phyloP scores from a whole-genome alignment of 2,797 vertebrate species.

The Gila robusta region DNA sequence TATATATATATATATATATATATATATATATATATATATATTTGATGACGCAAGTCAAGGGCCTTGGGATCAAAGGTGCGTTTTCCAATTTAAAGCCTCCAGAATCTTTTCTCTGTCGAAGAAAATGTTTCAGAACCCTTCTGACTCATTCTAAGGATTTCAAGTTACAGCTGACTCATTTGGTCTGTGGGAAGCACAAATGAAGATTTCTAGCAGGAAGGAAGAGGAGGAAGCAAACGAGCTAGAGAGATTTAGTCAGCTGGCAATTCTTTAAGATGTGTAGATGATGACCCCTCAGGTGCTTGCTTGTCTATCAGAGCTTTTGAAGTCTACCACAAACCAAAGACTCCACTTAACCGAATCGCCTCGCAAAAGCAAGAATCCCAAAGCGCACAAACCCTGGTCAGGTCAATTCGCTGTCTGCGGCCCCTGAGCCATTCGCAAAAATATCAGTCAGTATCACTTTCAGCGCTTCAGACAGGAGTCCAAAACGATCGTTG shows the following conservation, averaged over 20 bases:
- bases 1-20: not conserved
- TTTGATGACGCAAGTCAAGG: not conserved
- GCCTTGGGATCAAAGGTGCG: conserved; percentile 11
- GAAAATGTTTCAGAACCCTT: conserved; percentile 33
- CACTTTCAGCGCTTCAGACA: conserved; percentile 6
- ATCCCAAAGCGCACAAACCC: not conserved
- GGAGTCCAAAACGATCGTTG: not conserved
- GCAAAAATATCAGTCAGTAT: conserved; percentile 10
- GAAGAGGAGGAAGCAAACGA: not conserved
- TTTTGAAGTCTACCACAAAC: conserved; percentile 48
- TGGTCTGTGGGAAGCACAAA: conserved; percentile 31
- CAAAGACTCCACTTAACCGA: conserved; percentile 24
- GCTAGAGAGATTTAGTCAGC: conserved; percentile 17
- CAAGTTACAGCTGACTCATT: conserved; percentile 48
- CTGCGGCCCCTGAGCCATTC: conserved; percentile 4
- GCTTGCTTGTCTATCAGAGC: conserved; percentile 33
- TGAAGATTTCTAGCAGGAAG: conserved; percentile 25
- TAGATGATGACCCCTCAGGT: conserved; percentile 46
- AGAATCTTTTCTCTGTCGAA: conserved; percentile 6
- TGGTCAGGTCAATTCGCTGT: conserved; percentile 19
- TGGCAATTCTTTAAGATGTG: conserved; percentile 50
- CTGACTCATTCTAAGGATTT: conserved; percentile 34
- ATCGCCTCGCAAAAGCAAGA: conserved; percentile 11
- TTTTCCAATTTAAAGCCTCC: conserved; percentile 14
- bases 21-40: not conserved